Conservation (phyloP, 2,113 vertebrate species). For the Callionymus lyra region DNA sequence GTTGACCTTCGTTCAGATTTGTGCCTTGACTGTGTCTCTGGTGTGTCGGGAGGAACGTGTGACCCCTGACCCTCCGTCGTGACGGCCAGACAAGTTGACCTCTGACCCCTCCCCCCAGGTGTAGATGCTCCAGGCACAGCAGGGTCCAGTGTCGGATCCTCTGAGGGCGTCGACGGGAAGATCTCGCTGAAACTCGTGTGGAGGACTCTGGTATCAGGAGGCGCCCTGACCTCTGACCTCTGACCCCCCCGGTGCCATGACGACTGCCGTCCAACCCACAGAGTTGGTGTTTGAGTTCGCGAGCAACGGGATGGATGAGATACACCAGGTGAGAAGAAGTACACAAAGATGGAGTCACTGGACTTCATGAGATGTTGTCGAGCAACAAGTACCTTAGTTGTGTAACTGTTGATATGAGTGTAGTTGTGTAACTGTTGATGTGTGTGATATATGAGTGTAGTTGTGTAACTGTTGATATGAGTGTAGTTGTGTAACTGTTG, state of each 20-base stretch:
- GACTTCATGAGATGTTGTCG: no score
- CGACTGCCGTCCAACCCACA: conserved; percentile 71
- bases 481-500: no score
- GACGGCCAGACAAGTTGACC: not conserved
- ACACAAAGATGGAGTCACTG: no score
- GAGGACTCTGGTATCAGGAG: conserved; percentile 13
- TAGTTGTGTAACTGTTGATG: no score
- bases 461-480: no score
- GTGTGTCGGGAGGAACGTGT: no score
- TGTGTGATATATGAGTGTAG: no score
- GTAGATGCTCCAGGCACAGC: conserved; percentile 56
- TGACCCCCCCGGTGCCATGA: conserved; percentile 62
- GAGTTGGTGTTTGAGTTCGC: conserved; percentile 83
- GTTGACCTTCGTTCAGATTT: no score
- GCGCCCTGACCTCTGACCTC: conserved; percentile 34
- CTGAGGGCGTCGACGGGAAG: conserved; percentile 3
- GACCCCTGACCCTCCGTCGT: no score
- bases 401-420: no score
- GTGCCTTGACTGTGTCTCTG: no score
- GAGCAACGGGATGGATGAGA: conserved; percentile 82
- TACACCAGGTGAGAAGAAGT: conserved; percentile 73
- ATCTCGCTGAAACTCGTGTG: conserved; percentile 13
- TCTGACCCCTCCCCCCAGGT: conserved; percentile 47
- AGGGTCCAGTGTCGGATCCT: conserved; percentile 44
- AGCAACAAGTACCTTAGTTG: no score